Conservation (phyloP, 2,113 vertebrate species). For the Lucifuga dentata region DNA sequence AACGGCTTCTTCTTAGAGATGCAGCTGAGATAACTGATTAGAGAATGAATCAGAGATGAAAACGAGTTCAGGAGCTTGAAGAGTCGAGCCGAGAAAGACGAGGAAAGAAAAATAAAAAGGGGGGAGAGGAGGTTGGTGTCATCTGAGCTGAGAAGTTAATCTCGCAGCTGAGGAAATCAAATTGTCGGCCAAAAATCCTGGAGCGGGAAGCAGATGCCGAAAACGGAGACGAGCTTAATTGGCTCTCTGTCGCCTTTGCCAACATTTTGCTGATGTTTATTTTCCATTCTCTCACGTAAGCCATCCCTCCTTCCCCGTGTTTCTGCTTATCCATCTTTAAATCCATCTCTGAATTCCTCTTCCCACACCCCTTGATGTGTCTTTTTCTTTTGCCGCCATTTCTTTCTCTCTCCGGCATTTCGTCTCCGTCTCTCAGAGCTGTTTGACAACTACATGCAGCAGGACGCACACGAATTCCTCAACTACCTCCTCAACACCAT, state of each 20-base stretch:
- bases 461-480: constrained; percentile 97
- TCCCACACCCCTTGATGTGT: not conserved
- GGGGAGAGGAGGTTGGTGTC: not conserved
- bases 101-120: not conserved
- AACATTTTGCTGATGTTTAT: constrained; percentile 10
- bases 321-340: not conserved
- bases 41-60: not conserved
- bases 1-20: no score
- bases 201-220: constrained; percentile 23
- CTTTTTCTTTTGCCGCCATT: not conserved
- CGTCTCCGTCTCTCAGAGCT: constrained; percentile 82
- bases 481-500: constrained; percentile 98
- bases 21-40: constrained; percentile 19
- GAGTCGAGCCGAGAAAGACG: no score
- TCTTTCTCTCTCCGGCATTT: not conserved
- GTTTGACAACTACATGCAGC: constrained; percentile 99
- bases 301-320: not conserved
- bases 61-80: not conserved
- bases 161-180: constrained; percentile 50
- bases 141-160: constrained; percentile 28
- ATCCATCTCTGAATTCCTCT: not conserved
- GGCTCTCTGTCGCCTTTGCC: not conserved
- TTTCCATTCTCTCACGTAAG: not conserved
- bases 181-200: constrained; percentile 24
- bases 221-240: not conserved